These are phyloP conservation scores for Puma concolor DNA, from an alignment of 2,113 vertebrate genomes.

Conservation along the genomic window DNA sequence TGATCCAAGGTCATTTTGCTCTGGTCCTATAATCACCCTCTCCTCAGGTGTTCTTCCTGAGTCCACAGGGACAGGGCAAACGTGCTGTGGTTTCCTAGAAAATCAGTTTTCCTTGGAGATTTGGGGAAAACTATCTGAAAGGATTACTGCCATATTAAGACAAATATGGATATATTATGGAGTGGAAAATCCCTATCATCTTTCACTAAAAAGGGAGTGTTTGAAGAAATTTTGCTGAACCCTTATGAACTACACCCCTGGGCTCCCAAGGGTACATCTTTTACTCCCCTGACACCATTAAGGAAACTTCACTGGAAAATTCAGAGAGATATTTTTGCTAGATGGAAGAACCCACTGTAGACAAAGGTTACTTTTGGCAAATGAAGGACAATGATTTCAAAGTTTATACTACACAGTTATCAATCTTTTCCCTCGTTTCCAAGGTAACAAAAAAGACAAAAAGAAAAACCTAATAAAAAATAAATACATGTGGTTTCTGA, in stretches of 20 bases:
- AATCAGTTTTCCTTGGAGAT: background rate
- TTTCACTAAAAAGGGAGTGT: slow-evolving; percentile 5
- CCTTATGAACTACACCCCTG: background rate
- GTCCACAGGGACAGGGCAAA: no score
- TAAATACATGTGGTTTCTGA: background rate
- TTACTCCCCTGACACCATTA: background rate
- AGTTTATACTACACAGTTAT: background rate
- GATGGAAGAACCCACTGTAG: background rate
- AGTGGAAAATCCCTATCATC: background rate
- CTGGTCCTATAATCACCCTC: background rate
- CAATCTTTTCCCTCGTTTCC: background rate
- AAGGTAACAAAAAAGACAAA: background rate
- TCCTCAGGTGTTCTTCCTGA: background rate
- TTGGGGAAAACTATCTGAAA: background rate
- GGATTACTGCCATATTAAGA: background rate
- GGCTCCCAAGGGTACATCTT: background rate
- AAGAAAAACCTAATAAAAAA: background rate
- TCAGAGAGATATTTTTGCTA: background rate
- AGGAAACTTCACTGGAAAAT: background rate
- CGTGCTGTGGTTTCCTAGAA: background rate
- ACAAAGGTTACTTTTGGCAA: background rate
- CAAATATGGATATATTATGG: background rate
- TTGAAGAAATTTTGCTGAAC: background rate
- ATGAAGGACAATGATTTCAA: background rate
- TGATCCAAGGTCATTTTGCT: background rate